A percentile compares a stretch with the other conserved stretches of the same genome.
Conservation (phyloP, 2,113 vertebrate species). For the Xyrauchen texanus region DNA sequence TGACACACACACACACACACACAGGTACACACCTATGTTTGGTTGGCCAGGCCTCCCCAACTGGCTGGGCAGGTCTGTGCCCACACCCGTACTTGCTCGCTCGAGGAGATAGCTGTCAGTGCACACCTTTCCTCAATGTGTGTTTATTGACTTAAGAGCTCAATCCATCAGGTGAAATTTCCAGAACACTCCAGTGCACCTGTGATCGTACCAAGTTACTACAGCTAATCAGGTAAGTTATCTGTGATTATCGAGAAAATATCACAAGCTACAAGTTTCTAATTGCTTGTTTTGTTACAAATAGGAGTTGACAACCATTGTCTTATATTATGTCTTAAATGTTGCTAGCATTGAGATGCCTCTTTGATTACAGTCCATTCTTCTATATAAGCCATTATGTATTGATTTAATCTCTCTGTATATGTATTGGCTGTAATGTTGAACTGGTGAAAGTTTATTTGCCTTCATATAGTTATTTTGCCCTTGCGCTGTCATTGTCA, state of each 20-base stretch:
- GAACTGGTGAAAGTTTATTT: conserved; percentile 42
- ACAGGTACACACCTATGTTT: conserved; percentile 62
- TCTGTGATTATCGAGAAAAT: neutral
- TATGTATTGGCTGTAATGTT: neutral
- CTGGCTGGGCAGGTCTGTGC: conserved; percentile 64
- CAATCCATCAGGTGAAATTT: neutral
- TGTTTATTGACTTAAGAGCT: neutral
- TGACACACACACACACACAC: conserved; percentile 22
- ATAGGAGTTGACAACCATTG: neutral
- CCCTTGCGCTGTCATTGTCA: conserved; percentile 28
- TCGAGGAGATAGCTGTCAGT: conserved; percentile 45
- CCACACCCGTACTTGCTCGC: conserved; percentile 45
- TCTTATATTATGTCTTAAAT: too few relatives aligned
- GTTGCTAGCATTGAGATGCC: too few relatives aligned
- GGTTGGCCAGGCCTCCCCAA: conserved; percentile 56
- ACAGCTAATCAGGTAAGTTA: neutral
- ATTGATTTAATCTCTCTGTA: too few relatives aligned
- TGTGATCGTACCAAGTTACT: neutral
- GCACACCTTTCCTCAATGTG: conserved; percentile 13
- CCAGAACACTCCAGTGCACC: neutral
- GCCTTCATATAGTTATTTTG: conserved; percentile 21
- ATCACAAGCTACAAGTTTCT: neutral
- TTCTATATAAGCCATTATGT: neutral
- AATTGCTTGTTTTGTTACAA: neutral
- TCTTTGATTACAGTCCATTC: neutral